Base-by-base conservation (phyloP, 2,113 vertebrate species). In the Hiodon tergisus region DNA sequence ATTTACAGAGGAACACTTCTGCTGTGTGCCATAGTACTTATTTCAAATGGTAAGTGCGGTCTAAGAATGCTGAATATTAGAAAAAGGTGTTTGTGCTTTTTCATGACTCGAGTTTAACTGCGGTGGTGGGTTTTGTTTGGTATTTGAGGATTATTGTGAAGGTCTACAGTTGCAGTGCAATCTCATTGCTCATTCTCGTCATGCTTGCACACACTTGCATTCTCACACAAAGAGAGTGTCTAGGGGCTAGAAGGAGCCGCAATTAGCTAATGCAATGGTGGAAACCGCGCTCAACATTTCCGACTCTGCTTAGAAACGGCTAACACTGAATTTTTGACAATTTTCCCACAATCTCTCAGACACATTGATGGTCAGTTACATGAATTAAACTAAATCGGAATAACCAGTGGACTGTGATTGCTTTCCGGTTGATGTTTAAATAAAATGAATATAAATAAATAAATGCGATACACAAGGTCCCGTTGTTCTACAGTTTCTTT, bases 1-100 rank as follows among this genome's bases (percentile, higher is more conserved):
- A 81, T 83, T 78, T 84, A 86, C 83, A 83, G 85, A 78, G 78
- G 87, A 87, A 84, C 86, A 79, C 79, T 89, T 79, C 76, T 91
- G 83, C 60, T 90, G 80, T 87, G 82, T 72, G n/a, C 60, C 71
- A 76, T 85, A 78, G 79, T 74, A 70, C 76, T 82, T 66, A 76
- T 89, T 80, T 89, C 87, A 71, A 83, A 78, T 78, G 91, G 91
- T 92, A 85, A 88, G 87, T 85, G 66, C 16, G 6, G 17, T n/a
- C 47, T 54, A 52, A 50, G 46, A 70, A 52, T 9, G 54, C 52
- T 69, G 31, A 6, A 31, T 67, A 31, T 54, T 69, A 48, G 16
- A 60, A 10, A n/a, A 31, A 71, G 13, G 60, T 70, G 71, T 76
- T 75, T 78, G 79, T 79, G 76, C 77, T 82, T 77, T 79, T 52